phyloP scores from a whole-genome alignment of 2,113 vertebrate species.

The Pagrus major region DNA sequence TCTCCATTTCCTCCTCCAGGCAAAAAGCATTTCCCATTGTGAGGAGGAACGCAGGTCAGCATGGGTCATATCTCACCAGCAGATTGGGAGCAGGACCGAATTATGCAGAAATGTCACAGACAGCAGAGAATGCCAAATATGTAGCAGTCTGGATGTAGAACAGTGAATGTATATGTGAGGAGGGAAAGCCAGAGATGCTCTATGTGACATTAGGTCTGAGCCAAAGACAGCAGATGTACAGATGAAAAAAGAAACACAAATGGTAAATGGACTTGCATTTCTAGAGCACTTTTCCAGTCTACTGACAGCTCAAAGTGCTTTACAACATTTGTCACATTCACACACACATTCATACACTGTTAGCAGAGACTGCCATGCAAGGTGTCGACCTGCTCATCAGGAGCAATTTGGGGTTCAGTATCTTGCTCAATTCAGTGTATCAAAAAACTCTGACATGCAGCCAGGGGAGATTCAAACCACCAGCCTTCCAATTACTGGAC shows the following conservation, averaged over 20 bases:
- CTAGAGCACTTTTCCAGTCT: too few species aligned
- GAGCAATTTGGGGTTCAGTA: too few species aligned
- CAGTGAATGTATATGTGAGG: conserved; percentile 25
- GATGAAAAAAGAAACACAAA: neutral
- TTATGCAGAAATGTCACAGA: conserved; percentile 63
- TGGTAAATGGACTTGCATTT: too few species aligned
- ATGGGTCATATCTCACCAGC: conserved; percentile 28
- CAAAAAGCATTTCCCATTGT: conserved; percentile 33
- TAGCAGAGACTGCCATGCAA: too few species aligned
- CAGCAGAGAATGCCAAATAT: conserved; percentile 2
- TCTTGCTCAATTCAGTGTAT: too few species aligned
- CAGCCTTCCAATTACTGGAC: too few species aligned
- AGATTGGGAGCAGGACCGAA: conserved; percentile 33
- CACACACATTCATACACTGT: too few species aligned
- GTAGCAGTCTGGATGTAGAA: conserved; percentile 8
- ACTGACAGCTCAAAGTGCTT: too few species aligned
- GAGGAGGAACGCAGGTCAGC: conserved; percentile 29
- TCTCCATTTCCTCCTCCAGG: conserved; percentile 39
- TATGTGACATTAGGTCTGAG: neutral
- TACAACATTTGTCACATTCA: too few species aligned
- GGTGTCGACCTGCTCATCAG: too few species aligned
- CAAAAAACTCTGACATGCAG: too few species aligned
- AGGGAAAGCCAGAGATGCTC: conserved; percentile 21
- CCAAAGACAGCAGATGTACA: neutral
- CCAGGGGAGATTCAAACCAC: too few species aligned